Evolutionary conservation across 2,113 vertebrate species (phyloP), one percentile per base, ranked within the genome.

Genomic region (Setophaga kirtlandii): DNA sequence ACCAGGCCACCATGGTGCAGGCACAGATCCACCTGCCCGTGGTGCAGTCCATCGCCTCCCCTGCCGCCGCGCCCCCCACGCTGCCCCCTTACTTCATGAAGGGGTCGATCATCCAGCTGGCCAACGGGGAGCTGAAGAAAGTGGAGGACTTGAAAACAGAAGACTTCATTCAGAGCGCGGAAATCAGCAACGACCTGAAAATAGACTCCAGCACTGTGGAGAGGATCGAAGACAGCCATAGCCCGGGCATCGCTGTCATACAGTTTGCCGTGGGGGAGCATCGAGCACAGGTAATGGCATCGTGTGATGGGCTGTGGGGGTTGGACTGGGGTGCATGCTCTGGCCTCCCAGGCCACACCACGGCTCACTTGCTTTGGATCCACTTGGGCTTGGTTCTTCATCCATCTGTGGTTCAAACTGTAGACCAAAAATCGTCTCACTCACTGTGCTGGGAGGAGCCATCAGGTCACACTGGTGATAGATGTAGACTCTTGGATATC

Each of bases 201-300:
- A 99, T 99, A 67, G 99, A 99, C 98, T 99, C 99, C 50, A 99
- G 99, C 98, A 99, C 99, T 2, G 99, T 99, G 97, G 99, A 99
- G 98, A 98, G 99, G 91, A 99, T 99, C 7, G 99, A 99, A 64
- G 98, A 98, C 84, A 98, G 99, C 98, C 99, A 98, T 97, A 98
- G 97, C 75, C 98, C 98, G 5, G 98, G 99, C 95, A 98, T 98
- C 20, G 99, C 99, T 4, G 98, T 99, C 76, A 99, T 99, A 76
- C 99, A 99, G 96, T 99, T 99, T 88, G 99, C 99, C 0, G 99
- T 99, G 6, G 99, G 99, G 84, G 99, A 99, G 96, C 99, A 99
- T 93, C 98, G 99, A 92, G 98, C 99, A 46, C 99, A 99, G 99
- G 99, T 99, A 98, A 98, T 30, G 60, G 68, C 84, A 84, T 3